phyloP scores from a whole-genome alignment of 2,888 invertebrate species.

The Alitta virens region DNA sequence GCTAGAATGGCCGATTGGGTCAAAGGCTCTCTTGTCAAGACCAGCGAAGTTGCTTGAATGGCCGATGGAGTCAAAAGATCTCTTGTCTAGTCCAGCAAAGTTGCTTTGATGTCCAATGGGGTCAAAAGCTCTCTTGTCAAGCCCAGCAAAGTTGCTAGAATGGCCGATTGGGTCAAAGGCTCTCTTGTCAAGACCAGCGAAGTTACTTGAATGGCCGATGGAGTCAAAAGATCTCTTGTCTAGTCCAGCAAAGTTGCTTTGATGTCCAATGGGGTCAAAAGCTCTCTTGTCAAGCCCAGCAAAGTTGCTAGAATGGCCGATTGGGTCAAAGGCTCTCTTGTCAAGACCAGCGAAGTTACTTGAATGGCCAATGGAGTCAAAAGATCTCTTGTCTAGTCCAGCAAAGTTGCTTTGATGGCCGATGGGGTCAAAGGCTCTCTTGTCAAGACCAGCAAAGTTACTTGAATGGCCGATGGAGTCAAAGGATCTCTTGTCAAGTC shows the following conservation, averaged over 20 bases:
- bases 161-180: slow-evolving; percentile 16
- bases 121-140: slow-evolving; percentile 17
- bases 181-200: slow-evolving; percentile 17
- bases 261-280: slow-evolving; percentile 10
- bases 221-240: slow-evolving; percentile 20
- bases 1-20: slow-evolving; percentile 7
- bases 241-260: slow-evolving; percentile 13
- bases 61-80: slow-evolving; percentile 18
- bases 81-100: slow-evolving; percentile 20
- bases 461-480: slow-evolving; percentile 7
- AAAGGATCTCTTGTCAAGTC: slow-evolving; percentile 11
- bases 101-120: slow-evolving; percentile 10
- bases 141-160: slow-evolving; percentile 13
- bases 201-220: slow-evolving; percentile 11
- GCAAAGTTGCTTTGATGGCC: slow-evolving; percentile 4
- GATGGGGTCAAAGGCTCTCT: slow-evolving; percentile 18
- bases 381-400: slow-evolving; percentile 12
- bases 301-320: slow-evolving; percentile 7
- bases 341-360: slow-evolving; percentile 14
- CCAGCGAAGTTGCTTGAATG: slow-evolving; percentile 14
- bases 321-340: slow-evolving; percentile 18
- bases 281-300: slow-evolving; percentile 11
- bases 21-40: slow-evolving; percentile 16
- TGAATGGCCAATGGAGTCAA: slow-evolving; percentile 14
- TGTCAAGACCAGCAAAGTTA: slow-evolving; percentile 10